Evolutionary conservation across 2,113 vertebrate genomes (phyloP).

Genomic region (Holacanthus passer): DNA sequence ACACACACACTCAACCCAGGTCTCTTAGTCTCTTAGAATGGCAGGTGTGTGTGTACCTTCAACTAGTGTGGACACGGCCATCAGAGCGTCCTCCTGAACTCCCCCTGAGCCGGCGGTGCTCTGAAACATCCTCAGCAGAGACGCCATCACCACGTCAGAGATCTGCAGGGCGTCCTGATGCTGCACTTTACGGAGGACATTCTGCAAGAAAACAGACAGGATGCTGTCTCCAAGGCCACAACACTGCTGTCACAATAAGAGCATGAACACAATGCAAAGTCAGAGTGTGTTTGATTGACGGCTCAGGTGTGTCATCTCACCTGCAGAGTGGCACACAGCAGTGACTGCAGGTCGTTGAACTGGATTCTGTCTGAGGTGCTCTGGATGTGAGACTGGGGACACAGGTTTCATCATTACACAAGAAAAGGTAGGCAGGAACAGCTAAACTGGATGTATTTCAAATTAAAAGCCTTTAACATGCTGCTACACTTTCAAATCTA

Average conservation of each 20-base stretch:
- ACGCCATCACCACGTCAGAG: constrained; percentile 98
- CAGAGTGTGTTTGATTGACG: background rate
- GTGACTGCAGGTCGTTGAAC: constrained; percentile 98
- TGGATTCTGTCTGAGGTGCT: constrained; percentile 98
- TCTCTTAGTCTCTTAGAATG: no score
- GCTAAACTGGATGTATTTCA: background rate
- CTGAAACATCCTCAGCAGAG: constrained; percentile 97
- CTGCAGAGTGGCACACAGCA: constrained; percentile 97
- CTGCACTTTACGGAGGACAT: constrained; percentile 96
- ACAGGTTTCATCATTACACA: constrained; percentile 9
- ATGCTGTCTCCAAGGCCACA: background rate
- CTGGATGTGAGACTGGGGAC: constrained; percentile 95
- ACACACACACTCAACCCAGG: no score
- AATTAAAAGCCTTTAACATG: background rate
- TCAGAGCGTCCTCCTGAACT: constrained; percentile 96
- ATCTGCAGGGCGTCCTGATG: constrained; percentile 98
- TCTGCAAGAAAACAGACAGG: constrained; percentile 78
- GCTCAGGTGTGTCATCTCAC: constrained; percentile 69
- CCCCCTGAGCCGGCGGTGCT: constrained; percentile 96
- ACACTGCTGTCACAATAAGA: constrained; percentile 15
- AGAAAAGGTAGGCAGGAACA: background rate
- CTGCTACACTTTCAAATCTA: background rate
- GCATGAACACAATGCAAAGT: background rate
- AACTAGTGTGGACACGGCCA: constrained; percentile 98
- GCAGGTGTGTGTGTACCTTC: constrained; percentile 89